These are phyloP conservation scores for Plutella xylostella DNA, from an alignment of 2,888 invertebrate species.

Conservation along the genomic window DNA sequence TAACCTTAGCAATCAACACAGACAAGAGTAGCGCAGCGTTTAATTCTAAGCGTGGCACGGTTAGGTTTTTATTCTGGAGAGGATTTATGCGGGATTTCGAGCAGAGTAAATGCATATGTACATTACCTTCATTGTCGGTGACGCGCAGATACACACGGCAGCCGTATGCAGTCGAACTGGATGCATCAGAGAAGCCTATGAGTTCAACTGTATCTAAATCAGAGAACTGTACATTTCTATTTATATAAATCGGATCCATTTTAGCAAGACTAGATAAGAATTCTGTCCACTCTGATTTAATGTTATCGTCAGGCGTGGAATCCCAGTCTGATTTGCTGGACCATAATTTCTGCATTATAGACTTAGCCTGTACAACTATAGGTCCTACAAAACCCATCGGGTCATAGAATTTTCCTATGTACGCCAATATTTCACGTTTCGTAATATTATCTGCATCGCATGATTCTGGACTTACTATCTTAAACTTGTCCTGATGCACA, in stretches of 20 bases:
- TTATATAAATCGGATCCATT: constrained; percentile 12
- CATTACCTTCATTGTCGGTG: constrained; percentile 8
- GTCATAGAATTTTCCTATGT: constrained; percentile 15
- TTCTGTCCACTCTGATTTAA: constrained; percentile 8
- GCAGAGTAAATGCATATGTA: constrained; percentile 11
- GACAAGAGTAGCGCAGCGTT: constrained; percentile 17
- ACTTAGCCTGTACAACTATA: constrained; percentile 13
- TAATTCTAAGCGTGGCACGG: constrained; percentile 15
- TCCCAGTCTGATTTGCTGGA: constrained; percentile 11
- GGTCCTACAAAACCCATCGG: constrained; percentile 14
- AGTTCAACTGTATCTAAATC: background rate
- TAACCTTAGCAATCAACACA: constrained; percentile 10
- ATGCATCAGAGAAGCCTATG: constrained; percentile 16
- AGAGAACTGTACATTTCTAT: background rate
- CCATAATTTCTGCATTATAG: constrained; percentile 15
- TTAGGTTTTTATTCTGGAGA: constrained; percentile 10
- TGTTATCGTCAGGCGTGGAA: background rate
- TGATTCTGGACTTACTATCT: constrained; percentile 6
- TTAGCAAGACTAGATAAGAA: constrained; percentile 9
- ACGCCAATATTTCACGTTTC: constrained; percentile 9
- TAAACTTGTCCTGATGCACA: background rate
- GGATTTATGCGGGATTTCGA: constrained; percentile 16
- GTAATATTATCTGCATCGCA: background rate
- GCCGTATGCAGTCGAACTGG: constrained; percentile 13
- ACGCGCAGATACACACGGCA: constrained; percentile 16